A percentile compares a stretch with the other conserved stretches of the same genome.
Conservation (phyloP, 2,797 vertebrate genomes). For the Melanotaenia trifasciata region DNA sequence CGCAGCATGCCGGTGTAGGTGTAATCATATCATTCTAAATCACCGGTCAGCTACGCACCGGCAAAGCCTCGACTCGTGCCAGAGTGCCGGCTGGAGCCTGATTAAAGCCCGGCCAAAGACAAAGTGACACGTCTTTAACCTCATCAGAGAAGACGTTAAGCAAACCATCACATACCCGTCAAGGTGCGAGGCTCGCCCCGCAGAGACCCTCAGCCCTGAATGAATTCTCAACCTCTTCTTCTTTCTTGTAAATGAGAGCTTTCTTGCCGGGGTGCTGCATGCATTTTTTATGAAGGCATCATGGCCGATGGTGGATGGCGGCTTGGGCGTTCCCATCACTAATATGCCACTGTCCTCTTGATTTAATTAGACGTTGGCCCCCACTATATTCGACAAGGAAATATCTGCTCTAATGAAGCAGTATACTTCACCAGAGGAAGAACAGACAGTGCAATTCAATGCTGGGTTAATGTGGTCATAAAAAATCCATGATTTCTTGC, state of each 20-base stretch:
- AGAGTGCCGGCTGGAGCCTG: slow-evolving; percentile 75
- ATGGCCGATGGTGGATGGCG: slow-evolving; percentile 74
- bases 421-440: slow-evolving; percentile 71
- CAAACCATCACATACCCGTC: slow-evolving; percentile 69
- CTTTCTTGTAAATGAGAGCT: slow-evolving; percentile 63
- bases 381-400: slow-evolving; percentile 77
- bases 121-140: slow-evolving; percentile 80
- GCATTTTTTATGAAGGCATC: slow-evolving; percentile 81
- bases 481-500: slow-evolving; percentile 74
- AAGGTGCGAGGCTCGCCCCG: slow-evolving; percentile 66
- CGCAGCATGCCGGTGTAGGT: slow-evolving; percentile 82
- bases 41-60: slow-evolving; percentile 78
- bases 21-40: slow-evolving; percentile 85
- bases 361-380: slow-evolving; percentile 80
- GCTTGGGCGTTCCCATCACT: slow-evolving; percentile 75
- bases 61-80: slow-evolving; percentile 66
- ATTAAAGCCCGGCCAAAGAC: slow-evolving; percentile 79
- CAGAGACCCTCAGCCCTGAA: slow-evolving; percentile 49
- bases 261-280: slow-evolving; percentile 66
- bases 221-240: slow-evolving; percentile 38
- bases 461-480: slow-evolving; percentile 76
- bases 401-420: slow-evolving; percentile 81
- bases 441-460: slow-evolving; percentile 61
- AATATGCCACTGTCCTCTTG: slow-evolving; percentile 76
- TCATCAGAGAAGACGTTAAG: slow-evolving; percentile 79